Evolutionary conservation across 1,140 invertebrate genomes (phyloP).

Genomic region (Anastrepha ludens): DNA sequence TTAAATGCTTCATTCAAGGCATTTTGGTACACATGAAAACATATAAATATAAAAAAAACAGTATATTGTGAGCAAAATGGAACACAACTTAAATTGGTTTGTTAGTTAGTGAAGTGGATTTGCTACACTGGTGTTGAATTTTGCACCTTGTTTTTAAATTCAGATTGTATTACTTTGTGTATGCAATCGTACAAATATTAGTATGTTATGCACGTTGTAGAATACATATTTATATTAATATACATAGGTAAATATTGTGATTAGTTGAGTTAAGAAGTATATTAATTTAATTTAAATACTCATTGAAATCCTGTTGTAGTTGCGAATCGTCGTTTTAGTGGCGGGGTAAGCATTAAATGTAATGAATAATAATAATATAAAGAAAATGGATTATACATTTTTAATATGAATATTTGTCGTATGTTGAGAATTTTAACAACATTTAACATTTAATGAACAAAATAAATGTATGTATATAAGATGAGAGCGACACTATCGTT

Average conservation of each 20-base stretch:
- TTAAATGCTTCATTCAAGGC: too few relatives aligned
- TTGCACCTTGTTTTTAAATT: too few relatives aligned
- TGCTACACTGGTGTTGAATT: too few relatives aligned
- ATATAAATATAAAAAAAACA: background rate
- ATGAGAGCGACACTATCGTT: too few relatives aligned
- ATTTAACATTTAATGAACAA: too few relatives aligned
- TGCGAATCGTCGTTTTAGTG: slow-evolving; percentile 60
- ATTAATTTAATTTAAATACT: slow-evolving; percentile 71
- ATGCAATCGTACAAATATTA: slow-evolving; percentile 5
- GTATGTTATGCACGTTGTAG: background rate
- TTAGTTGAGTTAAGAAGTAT: slow-evolving; percentile 15
- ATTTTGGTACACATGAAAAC: too few relatives aligned
- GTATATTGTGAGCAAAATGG: background rate
- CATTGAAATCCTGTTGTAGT: slow-evolving; percentile 73
- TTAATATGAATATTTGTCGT: background rate
- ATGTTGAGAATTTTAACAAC: too few relatives aligned
- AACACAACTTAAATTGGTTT: background rate
- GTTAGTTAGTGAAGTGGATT: background rate
- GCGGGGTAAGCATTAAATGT: slow-evolving; percentile 71
- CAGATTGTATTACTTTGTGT: background rate
- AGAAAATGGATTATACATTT: slow-evolving; percentile 64
- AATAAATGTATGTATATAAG: too few relatives aligned
- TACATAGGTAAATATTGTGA: slow-evolving; percentile 29
- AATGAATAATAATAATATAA: slow-evolving; percentile 55
- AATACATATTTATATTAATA: slow-evolving; percentile 16